phyloP scores from a whole-genome alignment of 2,888 invertebrate species.

The Cistogaster globosa region DNA sequence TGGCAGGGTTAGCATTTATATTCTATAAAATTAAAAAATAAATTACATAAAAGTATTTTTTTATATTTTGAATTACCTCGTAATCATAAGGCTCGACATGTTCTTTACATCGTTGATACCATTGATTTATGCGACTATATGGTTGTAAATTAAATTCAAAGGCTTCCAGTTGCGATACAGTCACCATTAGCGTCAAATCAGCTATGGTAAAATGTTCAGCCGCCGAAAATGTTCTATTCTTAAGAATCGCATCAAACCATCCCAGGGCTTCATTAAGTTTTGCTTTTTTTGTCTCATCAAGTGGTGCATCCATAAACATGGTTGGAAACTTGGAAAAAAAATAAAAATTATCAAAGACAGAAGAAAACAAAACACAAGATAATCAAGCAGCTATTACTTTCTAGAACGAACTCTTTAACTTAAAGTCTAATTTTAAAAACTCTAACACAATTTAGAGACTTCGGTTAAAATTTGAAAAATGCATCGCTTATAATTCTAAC shows the following conservation, averaged over 20 bases:
- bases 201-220: conserved; percentile 84
- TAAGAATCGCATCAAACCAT: conserved; percentile 84
- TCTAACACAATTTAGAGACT: no score
- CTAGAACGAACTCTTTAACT: no score
- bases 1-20: conserved; percentile 85
- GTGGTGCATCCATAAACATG: conserved; percentile 83
- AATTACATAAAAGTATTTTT: not conserved
- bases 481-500: no score
- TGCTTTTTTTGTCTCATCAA: conserved; percentile 83
- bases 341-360: not conserved
- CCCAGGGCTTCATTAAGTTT: conserved; percentile 85
- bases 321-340: conserved; percentile 81
- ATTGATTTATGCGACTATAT: conserved; percentile 84
- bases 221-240: conserved; percentile 85
- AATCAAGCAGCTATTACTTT: no score
- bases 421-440: no score
- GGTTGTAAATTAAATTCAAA: conserved; percentile 84
- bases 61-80: conserved; percentile 81
- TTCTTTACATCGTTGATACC: conserved; percentile 87
- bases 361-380: not conserved
- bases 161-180: conserved; percentile 83
- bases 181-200: conserved; percentile 81
- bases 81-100: conserved; percentile 87
- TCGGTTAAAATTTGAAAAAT: no score
- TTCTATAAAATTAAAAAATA: conserved; percentile 77